phyloP scores from a whole-genome alignment of 2,113 vertebrate species.

The Conger conger region DNA sequence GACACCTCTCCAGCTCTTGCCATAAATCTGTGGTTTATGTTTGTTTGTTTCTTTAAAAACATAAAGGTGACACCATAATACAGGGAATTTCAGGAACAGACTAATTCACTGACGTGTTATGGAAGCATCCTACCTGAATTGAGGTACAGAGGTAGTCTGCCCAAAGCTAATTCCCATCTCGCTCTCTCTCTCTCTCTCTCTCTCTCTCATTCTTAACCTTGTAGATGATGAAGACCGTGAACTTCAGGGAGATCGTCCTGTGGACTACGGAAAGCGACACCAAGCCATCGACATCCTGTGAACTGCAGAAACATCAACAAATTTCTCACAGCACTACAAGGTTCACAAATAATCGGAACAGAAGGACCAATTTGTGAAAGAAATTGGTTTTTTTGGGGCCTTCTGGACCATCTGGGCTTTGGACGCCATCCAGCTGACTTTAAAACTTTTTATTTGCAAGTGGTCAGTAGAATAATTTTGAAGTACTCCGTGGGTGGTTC shows the following conservation, averaged over 20 bases:
- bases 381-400: constrained; percentile 5
- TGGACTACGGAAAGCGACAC: constrained; percentile 86
- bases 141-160: neutral
- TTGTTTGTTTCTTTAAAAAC: neutral
- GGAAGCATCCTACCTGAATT: neutral
- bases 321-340: constrained; percentile 34
- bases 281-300: constrained; percentile 83
- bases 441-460: neutral
- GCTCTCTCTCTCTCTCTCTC: constrained; percentile 26
- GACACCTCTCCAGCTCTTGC: neutral
- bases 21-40: neutral
- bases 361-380: neutral
- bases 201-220: constrained; percentile 40
- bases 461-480: neutral
- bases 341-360: constrained; percentile 10
- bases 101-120: neutral
- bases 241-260: constrained; percentile 81
- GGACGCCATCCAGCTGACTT: constrained; percentile 16
- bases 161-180: neutral
- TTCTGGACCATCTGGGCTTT: constrained; percentile 19
- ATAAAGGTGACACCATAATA: neutral
- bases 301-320: constrained; percentile 37
- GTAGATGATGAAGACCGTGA: constrained; percentile 94
- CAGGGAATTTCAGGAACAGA: neutral
- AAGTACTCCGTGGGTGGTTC: neutral